Percentiles rank a stretch among this genome's conserved stretches.
phyloP scores from a whole-genome alignment of 1,140 invertebrate species.

The Bombus balteatus region DNA sequence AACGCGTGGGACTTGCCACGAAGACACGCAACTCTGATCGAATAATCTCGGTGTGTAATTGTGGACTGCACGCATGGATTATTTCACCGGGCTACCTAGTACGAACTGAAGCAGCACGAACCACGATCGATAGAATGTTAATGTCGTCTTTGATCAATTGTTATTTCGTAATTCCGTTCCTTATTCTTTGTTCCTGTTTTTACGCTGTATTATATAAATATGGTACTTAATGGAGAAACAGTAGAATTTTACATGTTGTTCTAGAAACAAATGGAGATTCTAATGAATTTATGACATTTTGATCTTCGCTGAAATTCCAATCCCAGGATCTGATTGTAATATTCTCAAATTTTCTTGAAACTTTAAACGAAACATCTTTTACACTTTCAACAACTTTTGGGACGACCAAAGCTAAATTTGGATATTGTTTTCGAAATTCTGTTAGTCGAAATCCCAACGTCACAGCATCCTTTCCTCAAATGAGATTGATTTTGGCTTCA shows the following conservation, averaged over 20 bases:
- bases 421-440: no score
- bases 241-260: no score
- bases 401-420: neutral
- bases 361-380: neutral
- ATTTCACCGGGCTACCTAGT: neutral
- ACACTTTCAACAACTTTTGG: neutral
- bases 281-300: no score
- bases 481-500: neutral
- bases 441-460: neutral
- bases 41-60: slow-evolving; percentile 22
- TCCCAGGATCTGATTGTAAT: no score
- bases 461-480: neutral
- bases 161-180: neutral
- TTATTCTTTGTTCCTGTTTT: neutral
- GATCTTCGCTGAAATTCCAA: no score
- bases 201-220: neutral
- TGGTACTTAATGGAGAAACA: neutral
- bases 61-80: slow-evolving; percentile 1
- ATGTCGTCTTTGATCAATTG: neutral
- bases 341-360: neutral
- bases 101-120: neutral
- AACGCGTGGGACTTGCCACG: slow-evolving; percentile 52
- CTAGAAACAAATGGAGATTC: no score
- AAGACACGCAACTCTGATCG: slow-evolving; percentile 43
- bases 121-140: neutral